Evolutionary conservation across 2,113 vertebrate genomes (phyloP).

Genomic region (Anoura caudifer): DNA sequence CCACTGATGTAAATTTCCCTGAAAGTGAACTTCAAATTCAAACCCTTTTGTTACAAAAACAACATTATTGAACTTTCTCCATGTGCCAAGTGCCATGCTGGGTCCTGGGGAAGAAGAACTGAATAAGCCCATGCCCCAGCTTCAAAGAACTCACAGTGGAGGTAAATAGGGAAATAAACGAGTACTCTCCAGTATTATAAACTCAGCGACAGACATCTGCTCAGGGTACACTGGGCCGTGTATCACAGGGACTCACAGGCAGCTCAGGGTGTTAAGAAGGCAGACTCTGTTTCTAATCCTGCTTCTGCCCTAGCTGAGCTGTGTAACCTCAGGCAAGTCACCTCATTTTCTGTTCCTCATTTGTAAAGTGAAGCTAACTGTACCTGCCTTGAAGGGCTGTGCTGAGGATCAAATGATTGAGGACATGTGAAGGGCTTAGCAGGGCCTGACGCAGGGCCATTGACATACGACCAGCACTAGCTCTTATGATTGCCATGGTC

Average conservation of each 20-base stretch:
- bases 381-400: background rate
- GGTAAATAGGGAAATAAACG: background rate
- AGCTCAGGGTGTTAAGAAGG: background rate
- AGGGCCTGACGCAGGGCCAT: background rate
- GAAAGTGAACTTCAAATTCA: background rate
- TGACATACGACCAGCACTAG: rapidly evolving
- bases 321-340: background rate
- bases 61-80: background rate
- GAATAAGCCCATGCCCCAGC: background rate
- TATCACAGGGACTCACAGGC: background rate
- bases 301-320: background rate
- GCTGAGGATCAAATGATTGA: background rate
- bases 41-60: background rate
- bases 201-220: background rate
- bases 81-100: background rate
- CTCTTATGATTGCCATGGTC: background rate
- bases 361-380: background rate
- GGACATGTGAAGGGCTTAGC: background rate
- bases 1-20: background rate
- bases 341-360: background rate
- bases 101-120: background rate
- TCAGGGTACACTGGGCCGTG: too few species aligned
- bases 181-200: background rate
- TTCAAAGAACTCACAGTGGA: background rate
- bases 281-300: background rate